phyloP scores from a whole-genome alignment of 2,113 vertebrate genomes.

The Colossoma macropomum region DNA sequence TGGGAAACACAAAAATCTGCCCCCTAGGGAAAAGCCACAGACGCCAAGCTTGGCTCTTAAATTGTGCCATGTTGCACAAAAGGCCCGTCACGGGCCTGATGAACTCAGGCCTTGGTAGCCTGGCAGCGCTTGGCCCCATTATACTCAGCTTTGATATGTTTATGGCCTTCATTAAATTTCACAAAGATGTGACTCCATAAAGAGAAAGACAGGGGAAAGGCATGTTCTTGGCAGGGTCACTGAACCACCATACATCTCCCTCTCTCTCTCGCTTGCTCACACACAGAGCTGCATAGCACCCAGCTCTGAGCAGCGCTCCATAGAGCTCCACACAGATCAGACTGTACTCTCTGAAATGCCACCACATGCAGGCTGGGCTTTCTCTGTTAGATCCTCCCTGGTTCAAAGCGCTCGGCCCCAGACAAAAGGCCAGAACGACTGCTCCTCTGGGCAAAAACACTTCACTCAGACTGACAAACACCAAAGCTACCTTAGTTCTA shows the following conservation, averaged over 20 bases:
- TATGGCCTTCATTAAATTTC: conserved; percentile 13
- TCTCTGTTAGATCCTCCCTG: neutral
- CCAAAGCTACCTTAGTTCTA: neutral
- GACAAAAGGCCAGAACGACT: neutral
- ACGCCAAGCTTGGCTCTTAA: neutral
- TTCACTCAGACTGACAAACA: neutral
- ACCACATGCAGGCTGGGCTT: neutral
- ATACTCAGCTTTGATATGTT: neutral
- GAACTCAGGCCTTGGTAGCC: neutral
- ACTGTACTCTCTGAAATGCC: neutral
- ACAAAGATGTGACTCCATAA: neutral
- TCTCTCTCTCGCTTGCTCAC: neutral
- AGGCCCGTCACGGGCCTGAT: neutral
- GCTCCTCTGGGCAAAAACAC: neutral
- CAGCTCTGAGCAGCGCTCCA: neutral
- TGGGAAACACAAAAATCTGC: neutral
- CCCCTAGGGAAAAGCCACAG: neutral
- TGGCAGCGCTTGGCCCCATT: neutral
- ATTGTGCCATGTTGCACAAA: neutral
- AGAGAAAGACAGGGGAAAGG: neutral
- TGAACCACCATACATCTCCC: neutral
- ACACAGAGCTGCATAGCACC: neutral
- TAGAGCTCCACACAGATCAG: neutral
- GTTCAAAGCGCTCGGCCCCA: neutral
- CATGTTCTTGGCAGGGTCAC: neutral